A percentile compares a stretch with the other conserved stretches of the same genome.
These are phyloP conservation scores for Glandiceps talaboti DNA, from an alignment of 53 echinoderm and acorn worm species.

Conservation along the genomic window DNA sequence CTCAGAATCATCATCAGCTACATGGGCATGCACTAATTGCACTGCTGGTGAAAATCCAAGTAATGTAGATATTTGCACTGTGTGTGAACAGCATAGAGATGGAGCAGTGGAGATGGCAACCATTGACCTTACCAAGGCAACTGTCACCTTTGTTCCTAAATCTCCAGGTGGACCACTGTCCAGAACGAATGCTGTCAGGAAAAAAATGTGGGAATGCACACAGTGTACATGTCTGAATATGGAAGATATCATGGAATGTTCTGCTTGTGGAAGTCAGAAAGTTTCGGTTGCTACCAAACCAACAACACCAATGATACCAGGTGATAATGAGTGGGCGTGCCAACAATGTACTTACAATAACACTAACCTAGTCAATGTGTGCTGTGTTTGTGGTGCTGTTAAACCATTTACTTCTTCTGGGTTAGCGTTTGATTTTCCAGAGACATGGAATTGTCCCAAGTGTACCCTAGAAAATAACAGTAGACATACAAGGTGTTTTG, in stretches of 20 bases:
- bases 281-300: conserved; percentile 13
- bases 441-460: conserved; percentile 40
- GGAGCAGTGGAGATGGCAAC: not conserved
- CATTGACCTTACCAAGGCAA: not conserved
- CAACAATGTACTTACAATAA: conserved; percentile 72
- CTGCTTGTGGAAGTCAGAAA: conserved; percentile 25
- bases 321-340: conserved; percentile 78
- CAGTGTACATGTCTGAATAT: conserved; percentile 63
- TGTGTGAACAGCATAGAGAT: not conserved
- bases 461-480: conserved; percentile 35
- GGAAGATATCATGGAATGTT: conserved; percentile 27
- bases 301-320: conserved; percentile 22
- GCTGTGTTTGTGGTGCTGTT: conserved; percentile 34
- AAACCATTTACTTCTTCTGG: conserved; percentile 1
- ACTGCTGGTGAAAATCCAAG: not conserved
- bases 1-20: too few species aligned
- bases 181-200: not conserved
- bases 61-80: not conserved
- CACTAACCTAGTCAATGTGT: conserved; percentile 29
- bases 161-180: not conserved
- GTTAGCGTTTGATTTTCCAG: not conserved
- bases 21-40: not conserved
- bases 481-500: conserved; percentile 15
- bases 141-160: not conserved
- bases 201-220: conserved; percentile 10